These are phyloP conservation scores for Cyclina sinensis DNA, from an alignment of 1,140 invertebrate species.

Conservation along the genomic window DNA sequence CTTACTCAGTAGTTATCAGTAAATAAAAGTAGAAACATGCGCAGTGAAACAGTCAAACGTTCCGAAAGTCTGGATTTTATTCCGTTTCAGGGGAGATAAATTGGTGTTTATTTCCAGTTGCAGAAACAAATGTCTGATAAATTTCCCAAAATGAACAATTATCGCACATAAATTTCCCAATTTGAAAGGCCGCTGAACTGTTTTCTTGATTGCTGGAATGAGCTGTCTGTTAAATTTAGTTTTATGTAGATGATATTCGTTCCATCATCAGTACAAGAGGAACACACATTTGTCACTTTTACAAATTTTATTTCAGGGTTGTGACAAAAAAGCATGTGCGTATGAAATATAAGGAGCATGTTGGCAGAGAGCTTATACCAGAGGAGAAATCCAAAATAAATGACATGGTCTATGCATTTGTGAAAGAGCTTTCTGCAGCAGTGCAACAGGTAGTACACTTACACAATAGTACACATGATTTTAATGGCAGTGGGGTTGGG, in stretches of 20 bases:
- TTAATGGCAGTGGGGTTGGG: neutral
- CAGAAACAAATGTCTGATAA: no score
- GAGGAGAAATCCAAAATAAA: slow-evolving; percentile 41
- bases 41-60: no score
- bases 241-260: no score
- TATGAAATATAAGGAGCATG: slow-evolving; percentile 57
- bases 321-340: slow-evolving; percentile 55
- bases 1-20: no score
- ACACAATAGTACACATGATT: no score
- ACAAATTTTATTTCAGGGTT: slow-evolving; percentile 4
- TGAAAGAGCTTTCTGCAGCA: slow-evolving; percentile 28
- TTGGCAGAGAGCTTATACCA: slow-evolving; percentile 16
- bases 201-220: neutral
- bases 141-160: no score
- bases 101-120: no score
- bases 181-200: neutral
- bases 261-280: neutral
- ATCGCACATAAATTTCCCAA: no score
- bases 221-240: no score
- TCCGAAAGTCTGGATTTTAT: no score
- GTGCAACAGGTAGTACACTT: neutral
- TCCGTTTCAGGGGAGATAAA: no score
- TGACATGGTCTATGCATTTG: slow-evolving; percentile 54
- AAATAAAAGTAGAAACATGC: no score
- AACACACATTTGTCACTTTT: neutral